A percentile compares a stretch with the other conserved stretches of the same genome.
phyloP scores from a whole-genome alignment of 2,113 vertebrate species.

The Heterotis niloticus region DNA sequence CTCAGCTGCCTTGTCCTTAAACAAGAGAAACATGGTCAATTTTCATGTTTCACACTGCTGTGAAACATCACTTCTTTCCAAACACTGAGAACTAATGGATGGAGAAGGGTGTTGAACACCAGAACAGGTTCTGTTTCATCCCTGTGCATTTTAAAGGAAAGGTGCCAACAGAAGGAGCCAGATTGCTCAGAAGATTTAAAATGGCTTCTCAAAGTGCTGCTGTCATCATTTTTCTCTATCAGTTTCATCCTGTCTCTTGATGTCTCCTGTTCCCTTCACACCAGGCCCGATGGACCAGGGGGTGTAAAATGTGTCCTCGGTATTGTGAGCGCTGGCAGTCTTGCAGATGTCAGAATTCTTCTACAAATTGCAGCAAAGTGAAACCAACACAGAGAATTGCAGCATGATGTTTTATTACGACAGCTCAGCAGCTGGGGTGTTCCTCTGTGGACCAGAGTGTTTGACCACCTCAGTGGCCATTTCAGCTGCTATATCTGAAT shows the following conservation, averaged over 20 bases:
- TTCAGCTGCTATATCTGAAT: neutral
- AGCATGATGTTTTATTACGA: neutral
- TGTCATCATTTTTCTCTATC: constrained; percentile 2
- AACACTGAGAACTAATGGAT: neutral
- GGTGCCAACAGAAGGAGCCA: constrained; percentile 2
- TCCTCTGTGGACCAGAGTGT: neutral
- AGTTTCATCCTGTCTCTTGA: neutral
- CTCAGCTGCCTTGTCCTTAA: too few species aligned
- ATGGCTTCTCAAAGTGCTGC: neutral
- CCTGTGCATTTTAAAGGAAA: neutral
- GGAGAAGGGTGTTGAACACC: neutral
- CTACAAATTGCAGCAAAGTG: constrained; percentile 19
- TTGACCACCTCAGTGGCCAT: neutral
- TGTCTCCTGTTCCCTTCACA: constrained; percentile 12
- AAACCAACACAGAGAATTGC: neutral
- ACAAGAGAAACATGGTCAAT: neutral
- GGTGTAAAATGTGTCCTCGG: constrained; percentile 15
- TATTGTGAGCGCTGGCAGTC: constrained; percentile 1
- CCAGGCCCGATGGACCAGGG: neutral
- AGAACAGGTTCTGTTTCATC: neutral
- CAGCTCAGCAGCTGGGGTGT: too few species aligned
- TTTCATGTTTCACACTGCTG: constrained; percentile 5
- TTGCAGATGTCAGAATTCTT: constrained; percentile 1
- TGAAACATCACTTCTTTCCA: neutral
- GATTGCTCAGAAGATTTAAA: neutral